Evolutionary conservation across 2,113 vertebrate species (phyloP), one percentile per base, ranked within the genome.

Genomic region (Megaptera novaeangliae): DNA sequence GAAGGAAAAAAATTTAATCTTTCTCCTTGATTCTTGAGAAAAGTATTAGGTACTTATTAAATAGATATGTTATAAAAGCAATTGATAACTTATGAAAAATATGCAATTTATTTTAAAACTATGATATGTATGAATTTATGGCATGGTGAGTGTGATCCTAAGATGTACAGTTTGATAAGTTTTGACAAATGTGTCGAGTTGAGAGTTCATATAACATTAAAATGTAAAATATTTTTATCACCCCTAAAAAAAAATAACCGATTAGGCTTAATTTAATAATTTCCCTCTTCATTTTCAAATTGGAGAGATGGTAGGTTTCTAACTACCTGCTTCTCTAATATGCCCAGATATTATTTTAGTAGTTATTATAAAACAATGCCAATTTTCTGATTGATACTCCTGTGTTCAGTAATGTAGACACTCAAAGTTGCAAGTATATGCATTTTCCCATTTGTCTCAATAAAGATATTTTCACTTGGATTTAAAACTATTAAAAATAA

Each of bases 1-100:
- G 86, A 88, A 97, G 64, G 68, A 18, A 97, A 97, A 94, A 75
- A 89, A 49, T 55, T 8, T 7, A 93, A 96, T 96, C 2, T 95
- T 95, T 72, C 66, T 95, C 4, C 69, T 96, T 97, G 92, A 95
- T 97, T 71, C 44, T 95, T 97, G 86, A 97, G 57, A 83, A 89
- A 97, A 83, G 91, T 98, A 97, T 92, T 91, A 97, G 75, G 57
- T 82, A 61, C 61, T 96, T 98, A 97, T 94, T 97, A 96, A 93
- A 95, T 75, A 72, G 46, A 63, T 34, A 46, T 1, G 7, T 91
- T 71, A 31, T 8, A 18, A 94, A 98, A 98, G 95, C 96, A 94
- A 98, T 96, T 64, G 0, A 0, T 46, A 57, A 93, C 96, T 97
- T 94, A 63, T 92, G 85, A 88, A 96, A 97, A 87, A 66, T 6